Percentiles rank a stretch among this genome's conserved stretches.
These are phyloP conservation scores for Motacilla tschutschensis DNA, from an alignment of 2,113 vertebrate genomes.

Conservation along the genomic window DNA sequence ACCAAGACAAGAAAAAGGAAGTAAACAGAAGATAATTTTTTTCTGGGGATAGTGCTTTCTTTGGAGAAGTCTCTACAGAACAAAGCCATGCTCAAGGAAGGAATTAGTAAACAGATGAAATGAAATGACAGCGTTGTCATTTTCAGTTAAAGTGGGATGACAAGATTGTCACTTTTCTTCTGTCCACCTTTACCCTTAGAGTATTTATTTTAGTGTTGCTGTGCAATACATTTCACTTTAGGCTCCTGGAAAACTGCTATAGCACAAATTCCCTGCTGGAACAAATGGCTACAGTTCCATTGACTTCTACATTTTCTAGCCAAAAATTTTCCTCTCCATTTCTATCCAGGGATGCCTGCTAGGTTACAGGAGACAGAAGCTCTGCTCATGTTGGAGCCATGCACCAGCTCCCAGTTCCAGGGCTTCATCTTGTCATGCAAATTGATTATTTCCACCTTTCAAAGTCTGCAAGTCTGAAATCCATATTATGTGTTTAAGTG, in stretches of 20 bases:
- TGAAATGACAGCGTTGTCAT: not conserved
- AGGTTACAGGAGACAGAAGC: not conserved
- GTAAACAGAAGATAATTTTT: not conserved
- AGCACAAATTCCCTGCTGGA: not conserved
- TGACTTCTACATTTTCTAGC: not conserved
- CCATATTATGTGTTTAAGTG: not conserved
- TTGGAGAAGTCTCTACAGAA: not conserved
- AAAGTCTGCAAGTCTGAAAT: slow-evolving; percentile 10
- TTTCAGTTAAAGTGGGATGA: not conserved
- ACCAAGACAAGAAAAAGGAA: not conserved
- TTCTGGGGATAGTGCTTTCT: not conserved
- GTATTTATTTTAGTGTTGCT: not conserved
- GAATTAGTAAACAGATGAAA: not conserved
- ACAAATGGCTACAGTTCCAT: not conserved
- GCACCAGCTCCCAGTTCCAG: not conserved
- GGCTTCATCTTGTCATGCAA: not conserved
- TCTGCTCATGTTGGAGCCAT: not conserved
- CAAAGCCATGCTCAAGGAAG: not conserved
- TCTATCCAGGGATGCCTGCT: not conserved
- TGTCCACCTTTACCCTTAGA: not conserved
- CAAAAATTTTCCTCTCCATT: not conserved
- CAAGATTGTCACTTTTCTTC: slow-evolving; percentile 13
- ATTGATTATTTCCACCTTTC: slow-evolving; percentile 51
- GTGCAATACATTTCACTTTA: not conserved
- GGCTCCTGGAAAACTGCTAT: not conserved